phyloP scores from a whole-genome alignment of 2,888 invertebrate species.

The Sphinx pinastri region DNA sequence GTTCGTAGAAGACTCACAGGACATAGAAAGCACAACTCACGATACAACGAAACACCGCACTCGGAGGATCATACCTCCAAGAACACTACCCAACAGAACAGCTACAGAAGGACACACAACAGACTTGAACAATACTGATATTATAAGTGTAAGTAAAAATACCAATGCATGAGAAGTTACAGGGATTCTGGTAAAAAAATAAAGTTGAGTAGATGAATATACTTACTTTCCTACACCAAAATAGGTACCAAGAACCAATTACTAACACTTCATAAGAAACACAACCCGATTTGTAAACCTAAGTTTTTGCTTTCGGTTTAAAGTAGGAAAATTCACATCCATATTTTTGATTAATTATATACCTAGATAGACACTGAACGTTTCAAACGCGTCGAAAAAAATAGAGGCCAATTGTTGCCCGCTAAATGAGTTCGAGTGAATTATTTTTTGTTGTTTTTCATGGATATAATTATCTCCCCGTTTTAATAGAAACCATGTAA shows the following conservation, averaged over 20 bases:
- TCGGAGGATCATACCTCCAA: slow-evolving; percentile 57
- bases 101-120: slow-evolving; percentile 46
- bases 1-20: slow-evolving; percentile 48
- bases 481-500: no score
- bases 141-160: slow-evolving; percentile 31
- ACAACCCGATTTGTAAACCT: no score
- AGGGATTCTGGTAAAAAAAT: not conserved
- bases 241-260: not conserved
- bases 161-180: not conserved
- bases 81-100: slow-evolving; percentile 45
- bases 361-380: no score
- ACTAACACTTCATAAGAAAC: no score
- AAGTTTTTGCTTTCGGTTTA: no score
- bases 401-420: no score
- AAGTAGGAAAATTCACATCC: no score
- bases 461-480: no score
- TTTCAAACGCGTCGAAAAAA: no score
- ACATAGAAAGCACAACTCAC: slow-evolving; percentile 52
- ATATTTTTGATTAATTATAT: no score
- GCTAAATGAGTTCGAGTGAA: no score
- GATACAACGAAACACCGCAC: slow-evolving; percentile 43
- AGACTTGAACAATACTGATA: slow-evolving; percentile 40
- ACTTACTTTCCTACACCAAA: not conserved
- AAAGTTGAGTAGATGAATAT: not conserved
- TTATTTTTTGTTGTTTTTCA: no score